Base-by-base conservation (phyloP, 2,113 vertebrate species). In the Marmota monax region DNA sequence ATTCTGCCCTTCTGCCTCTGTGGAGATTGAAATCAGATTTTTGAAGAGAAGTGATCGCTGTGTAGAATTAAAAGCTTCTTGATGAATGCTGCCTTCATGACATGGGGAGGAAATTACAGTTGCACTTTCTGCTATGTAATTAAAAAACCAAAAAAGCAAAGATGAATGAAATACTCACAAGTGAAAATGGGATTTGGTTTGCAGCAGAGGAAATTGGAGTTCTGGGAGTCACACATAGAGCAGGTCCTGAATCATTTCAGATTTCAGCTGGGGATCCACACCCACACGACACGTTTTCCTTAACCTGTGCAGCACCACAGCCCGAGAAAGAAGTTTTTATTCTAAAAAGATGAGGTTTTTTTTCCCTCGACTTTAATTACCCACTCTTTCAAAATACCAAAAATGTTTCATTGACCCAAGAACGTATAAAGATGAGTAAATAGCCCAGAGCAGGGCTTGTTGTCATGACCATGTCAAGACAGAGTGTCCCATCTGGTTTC, bases 131-230 rank as follows among this genome's bases (percentile, higher is more conserved):
- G 58, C 96, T 91, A 7, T 37, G 13, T 95, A 95, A 92, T 96
- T 98, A 96, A 94, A 96, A 97, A 97, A 39, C 94, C 73, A 82
- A 0, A 32, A 98, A 97, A 88, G 91, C 94, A 72, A 95, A 97
- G 91, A 98, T 91, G 70, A 97, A 96, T 84, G 63, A 92, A 77
- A 93, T 90, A 34, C 92, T 84, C 88, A 94, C 90, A 80, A 79
- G 95, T 90, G 96, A 94, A 96, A 97, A 96, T 78, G 77, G 74
- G 77, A 92, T 97, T 96, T 91, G 90, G 72, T 97, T 90, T 88
- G 85, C 96, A 82, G 18, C 90, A 84, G 90, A 95, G 90, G 84
- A 83, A 94, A 95, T 70, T 83, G 90, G 88, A 95, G 87, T 78
- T 58, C 37, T 58, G 61, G 78, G 53, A 10, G 42, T 85, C 80